phyloP scores from a whole-genome alignment of 2,888 invertebrate species.

The Eubasilissa splendida region DNA sequence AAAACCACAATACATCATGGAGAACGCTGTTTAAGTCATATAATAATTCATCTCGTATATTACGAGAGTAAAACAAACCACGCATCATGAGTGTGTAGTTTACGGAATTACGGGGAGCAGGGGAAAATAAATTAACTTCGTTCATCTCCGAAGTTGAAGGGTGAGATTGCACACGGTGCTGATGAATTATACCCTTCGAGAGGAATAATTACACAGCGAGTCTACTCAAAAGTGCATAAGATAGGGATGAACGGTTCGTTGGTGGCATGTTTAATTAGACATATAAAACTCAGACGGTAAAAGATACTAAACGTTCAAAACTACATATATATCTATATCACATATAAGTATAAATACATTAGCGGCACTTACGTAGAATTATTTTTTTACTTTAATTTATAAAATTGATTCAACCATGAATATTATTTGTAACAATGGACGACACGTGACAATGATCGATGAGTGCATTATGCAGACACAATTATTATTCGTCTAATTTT shows the following conservation, averaged over 20 bases:
- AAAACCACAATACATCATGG: conserved; percentile 2
- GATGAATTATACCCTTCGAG: conserved; percentile 19
- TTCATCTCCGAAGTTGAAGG: conserved; percentile 25
- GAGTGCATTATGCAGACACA: no score
- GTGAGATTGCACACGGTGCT: conserved; percentile 39
- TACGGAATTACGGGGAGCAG: conserved; percentile 26
- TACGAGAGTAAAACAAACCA: conserved; percentile 25
- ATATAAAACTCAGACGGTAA: not conserved
- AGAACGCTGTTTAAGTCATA: conserved; percentile 23
- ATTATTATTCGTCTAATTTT: no score
- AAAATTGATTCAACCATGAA: no score
- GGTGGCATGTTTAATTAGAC: not conserved
- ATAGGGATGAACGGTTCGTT: not conserved
- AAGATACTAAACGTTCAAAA: not conserved
- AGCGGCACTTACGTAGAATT: no score
- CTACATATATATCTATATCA: not conserved
- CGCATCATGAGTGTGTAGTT: conserved; percentile 33
- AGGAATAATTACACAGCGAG: conserved; percentile 35
- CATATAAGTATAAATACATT: not conserved
- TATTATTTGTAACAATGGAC: no score
- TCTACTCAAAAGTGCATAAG: conserved; percentile 32
- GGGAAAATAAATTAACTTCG: conserved; percentile 33
- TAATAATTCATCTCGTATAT: conserved; percentile 28
- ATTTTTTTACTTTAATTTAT: no score
- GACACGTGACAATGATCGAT: no score